phyloP scores from a whole-genome alignment of 2,888 invertebrate species.

The Rotaria socialis region DNA sequence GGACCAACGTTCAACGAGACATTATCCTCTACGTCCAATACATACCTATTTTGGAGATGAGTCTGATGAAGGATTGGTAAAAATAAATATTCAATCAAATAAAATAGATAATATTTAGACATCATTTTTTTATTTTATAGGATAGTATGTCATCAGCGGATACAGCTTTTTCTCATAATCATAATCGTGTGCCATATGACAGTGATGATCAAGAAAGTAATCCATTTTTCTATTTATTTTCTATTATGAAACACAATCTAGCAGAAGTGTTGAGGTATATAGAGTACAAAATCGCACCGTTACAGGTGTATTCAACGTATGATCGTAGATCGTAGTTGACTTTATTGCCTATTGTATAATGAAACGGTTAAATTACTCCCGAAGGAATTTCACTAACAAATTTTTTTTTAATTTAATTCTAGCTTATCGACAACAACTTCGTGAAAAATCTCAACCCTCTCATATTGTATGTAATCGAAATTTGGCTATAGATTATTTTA shows the following conservation, averaged over 20 bases:
- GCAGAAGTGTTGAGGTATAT: no score
- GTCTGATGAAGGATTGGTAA: conserved; percentile 33
- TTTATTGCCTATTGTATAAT: no score
- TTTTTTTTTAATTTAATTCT: neutral
- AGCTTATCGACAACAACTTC: conserved; percentile 31
- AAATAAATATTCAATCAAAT: neutral
- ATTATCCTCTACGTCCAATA: neutral
- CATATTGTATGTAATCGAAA: neutral
- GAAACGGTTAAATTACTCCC: neutral
- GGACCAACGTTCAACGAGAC: neutral
- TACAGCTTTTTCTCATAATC: neutral
- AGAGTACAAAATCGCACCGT: no score
- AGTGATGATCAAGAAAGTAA: conserved; percentile 35
- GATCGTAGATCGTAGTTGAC: no score
- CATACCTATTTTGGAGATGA: neutral
- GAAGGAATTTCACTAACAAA: neutral
- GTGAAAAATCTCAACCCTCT: neutral
- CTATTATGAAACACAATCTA: no score
- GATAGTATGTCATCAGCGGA: conserved; percentile 35
- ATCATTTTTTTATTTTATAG: neutral
- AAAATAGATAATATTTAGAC: neutral
- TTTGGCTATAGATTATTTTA: no score
- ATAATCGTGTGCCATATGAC: neutral
- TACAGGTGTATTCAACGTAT: no score
- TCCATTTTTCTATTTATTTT: no score